These are phyloP conservation scores for Cosmia pyralina DNA, from an alignment of 2,888 invertebrate species.

Conservation along the genomic window DNA sequence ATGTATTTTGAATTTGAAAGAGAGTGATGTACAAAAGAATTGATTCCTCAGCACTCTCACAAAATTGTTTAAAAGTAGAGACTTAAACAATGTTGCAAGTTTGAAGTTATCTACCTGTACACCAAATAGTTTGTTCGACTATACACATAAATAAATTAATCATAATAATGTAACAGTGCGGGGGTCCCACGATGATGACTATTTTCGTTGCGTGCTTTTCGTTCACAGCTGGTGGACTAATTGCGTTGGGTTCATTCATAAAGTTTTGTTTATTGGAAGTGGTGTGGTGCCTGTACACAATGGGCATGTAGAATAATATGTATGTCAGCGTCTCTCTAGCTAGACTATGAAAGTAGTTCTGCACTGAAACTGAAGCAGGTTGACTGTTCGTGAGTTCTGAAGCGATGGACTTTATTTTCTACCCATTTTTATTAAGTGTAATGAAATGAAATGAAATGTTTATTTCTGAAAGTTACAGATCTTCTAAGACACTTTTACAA, in stretches of 20 bases:
- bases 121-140: neutral
- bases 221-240: conserved; percentile 63
- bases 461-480: too few relatives aligned
- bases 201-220: conserved; percentile 59
- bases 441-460: too few relatives aligned
- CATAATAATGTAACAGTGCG: conserved; percentile 35
- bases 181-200: conserved; percentile 59
- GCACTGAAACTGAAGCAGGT: too few relatives aligned
- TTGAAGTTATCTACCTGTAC: neutral
- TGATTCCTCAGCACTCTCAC: too few relatives aligned
- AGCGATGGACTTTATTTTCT: too few relatives aligned
- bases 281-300: neutral
- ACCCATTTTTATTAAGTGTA: too few relatives aligned
- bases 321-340: neutral
- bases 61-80: neutral
- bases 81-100: neutral
- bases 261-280: conserved; percentile 31
- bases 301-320: neutral
- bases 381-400: too few relatives aligned
- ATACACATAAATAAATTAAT: conserved; percentile 31
- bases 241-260: conserved; percentile 60
- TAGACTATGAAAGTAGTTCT: too few relatives aligned
- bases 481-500: too few relatives aligned
- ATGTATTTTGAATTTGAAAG: too few relatives aligned
- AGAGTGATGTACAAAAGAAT: neutral